Percentiles rank a stretch among this genome's conserved stretches.
These are phyloP conservation scores for Antedon mediterranea DNA, from an alignment of 53 echinoderm and acorn worm species.

Conservation along the genomic window DNA sequence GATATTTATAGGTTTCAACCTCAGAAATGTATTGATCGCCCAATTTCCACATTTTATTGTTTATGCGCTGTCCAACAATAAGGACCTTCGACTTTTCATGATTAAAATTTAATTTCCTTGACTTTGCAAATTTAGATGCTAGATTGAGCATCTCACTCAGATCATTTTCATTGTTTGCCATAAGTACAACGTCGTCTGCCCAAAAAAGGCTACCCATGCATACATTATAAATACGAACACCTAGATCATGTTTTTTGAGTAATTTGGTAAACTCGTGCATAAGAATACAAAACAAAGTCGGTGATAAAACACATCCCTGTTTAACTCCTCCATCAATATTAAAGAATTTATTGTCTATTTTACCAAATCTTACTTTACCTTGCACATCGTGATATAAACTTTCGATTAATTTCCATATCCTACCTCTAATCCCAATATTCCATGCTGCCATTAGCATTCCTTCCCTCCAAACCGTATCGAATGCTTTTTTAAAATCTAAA, in stretches of 20 bases:
- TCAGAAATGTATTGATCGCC: background rate
- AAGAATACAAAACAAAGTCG: slow-evolving; percentile 9
- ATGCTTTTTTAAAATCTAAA: slow-evolving; percentile 3
- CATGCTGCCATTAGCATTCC: slow-evolving; percentile 1
- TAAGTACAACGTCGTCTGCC: slow-evolving; percentile 8
- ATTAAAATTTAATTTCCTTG: slow-evolving; percentile 8
- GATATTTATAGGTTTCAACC: no score
- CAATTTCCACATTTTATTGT: background rate
- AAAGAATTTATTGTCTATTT: slow-evolving; percentile 10
- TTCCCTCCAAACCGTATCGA: slow-evolving; percentile 19
- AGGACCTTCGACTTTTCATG: slow-evolving; percentile 4
- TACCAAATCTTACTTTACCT: slow-evolving; percentile 12
- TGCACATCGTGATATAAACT: background rate
- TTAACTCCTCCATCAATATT: slow-evolving; percentile 10
- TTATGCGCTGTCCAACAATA: background rate
- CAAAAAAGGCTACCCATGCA: slow-evolving; percentile 7
- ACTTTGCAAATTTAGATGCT: background rate
- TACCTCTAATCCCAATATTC: slow-evolving; percentile 15
- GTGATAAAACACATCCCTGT: slow-evolving; percentile 18
- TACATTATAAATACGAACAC: slow-evolving; percentile 1
- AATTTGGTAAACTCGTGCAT: slow-evolving; percentile 12
- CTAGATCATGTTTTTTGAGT: slow-evolving; percentile 1
- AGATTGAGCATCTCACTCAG: background rate
- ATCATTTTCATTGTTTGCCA: slow-evolving; percentile 2
- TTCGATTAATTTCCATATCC: slow-evolving; percentile 9